Evolutionary conservation across 1,140 invertebrate genomes (phyloP).

Genomic region (Heliconius congener): DNA sequence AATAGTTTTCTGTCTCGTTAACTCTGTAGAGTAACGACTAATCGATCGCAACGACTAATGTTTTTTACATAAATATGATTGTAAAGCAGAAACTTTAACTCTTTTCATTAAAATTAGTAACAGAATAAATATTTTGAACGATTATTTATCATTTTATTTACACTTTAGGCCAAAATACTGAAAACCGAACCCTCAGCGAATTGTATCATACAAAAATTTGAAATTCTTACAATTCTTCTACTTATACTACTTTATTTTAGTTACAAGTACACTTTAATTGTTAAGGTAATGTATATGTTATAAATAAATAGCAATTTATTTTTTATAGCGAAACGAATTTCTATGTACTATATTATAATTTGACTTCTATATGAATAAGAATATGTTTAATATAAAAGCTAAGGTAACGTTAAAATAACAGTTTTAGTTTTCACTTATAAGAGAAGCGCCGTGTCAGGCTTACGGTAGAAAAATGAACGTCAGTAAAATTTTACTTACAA

Average conservation of each 20-base stretch:
- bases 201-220: constrained; percentile 10
- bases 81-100: neutral
- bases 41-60: no score
- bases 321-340: neutral
- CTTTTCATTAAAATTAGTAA: neutral
- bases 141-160: constrained; percentile 31
- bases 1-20: no score
- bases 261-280: constrained; percentile 11
- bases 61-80: neutral
- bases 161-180: constrained; percentile 36
- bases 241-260: neutral
- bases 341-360: constrained; percentile 1
- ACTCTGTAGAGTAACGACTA: no score
- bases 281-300: neutral
- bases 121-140: neutral
- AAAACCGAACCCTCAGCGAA: constrained; percentile 8
- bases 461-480: neutral
- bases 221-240: neutral
- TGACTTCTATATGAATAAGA: neutral
- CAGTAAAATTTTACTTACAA: no score
- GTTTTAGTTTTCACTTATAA: neutral
- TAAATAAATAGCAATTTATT: neutral
- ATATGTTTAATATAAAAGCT: neutral
- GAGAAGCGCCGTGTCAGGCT: no score
- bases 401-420: neutral